Evolutionary conservation across 2,113 vertebrate species (phyloP), one percentile per base, ranked within the genome.

Genomic region (Phylloscopus trochiloides): DNA sequence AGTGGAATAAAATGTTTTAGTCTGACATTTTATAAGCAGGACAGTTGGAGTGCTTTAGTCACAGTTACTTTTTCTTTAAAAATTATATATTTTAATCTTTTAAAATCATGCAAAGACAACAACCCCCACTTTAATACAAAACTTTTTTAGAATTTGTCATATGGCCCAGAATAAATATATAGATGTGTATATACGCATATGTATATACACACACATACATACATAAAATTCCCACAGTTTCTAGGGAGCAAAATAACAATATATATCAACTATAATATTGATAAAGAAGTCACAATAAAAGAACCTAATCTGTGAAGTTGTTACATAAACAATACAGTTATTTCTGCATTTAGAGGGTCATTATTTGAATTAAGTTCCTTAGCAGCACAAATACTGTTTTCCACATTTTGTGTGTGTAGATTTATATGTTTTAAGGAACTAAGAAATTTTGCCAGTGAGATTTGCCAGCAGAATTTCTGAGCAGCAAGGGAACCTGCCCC

Each of bases 121-220:
- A 4, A 24, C 3, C 1, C 0, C 10, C 8, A 10, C 22, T 43
- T 75, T 71, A 31, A 78, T 74, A 67, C 24, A 21, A 36, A 7
- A 34, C 4, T 43, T 52, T 73, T 88, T 73, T 48, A 52, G 17
- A 79, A 47, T 90, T 90, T 81, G 36, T 4, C 28, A 65, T 86
- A 70, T 70, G 34, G 3, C 29, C 32, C 48, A 71, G 21, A 62
- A 71, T 25, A 52, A 51, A 65, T 24, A 73, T 6, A 55, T 5
- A 25, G 1, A 14, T 19, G 24, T 8, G 2, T 17, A 3, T 22
- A 19, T 34, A 2, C 9, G 15, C 7, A 1, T 42, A 4, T 73
- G 1, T 31, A 6, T 34, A 3, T 34, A 34, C 25, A 17, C 3
- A n/a, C 8, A 38, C 2, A 47, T 26, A 12, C 13, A 55, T 58